A percentile compares a stretch with the other conserved stretches of the same genome.
Conservation (phyloP, 2,113 vertebrate species). For the Psittacus erithacus region DNA sequence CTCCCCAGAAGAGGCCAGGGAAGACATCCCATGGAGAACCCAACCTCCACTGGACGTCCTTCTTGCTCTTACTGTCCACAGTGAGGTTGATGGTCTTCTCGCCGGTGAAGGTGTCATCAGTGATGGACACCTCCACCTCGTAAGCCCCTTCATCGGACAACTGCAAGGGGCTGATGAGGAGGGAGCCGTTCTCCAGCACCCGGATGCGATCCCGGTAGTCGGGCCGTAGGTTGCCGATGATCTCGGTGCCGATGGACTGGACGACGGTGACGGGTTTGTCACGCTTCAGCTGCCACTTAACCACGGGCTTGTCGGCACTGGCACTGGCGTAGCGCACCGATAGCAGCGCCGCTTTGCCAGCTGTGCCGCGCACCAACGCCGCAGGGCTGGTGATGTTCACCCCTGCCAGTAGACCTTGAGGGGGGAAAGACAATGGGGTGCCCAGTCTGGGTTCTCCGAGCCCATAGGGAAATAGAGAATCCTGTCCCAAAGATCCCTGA, state of each 20-base stretch:
- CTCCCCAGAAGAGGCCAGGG: background rate
- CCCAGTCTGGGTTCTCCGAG: rapidly evolving
- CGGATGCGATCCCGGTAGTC: slow-evolving; percentile 93
- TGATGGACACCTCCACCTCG: slow-evolving; percentile 96
- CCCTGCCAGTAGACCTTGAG: slow-evolving; percentile 79
- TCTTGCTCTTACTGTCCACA: slow-evolving; percentile 85
- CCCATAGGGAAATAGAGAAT: rapidly evolving
- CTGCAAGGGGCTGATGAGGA: slow-evolving; percentile 90
- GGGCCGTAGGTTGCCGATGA: slow-evolving; percentile 88
- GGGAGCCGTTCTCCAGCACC: slow-evolving; percentile 91
- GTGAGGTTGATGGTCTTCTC: slow-evolving; percentile 93
- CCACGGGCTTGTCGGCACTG: slow-evolving; percentile 88
- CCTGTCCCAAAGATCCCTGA: background rate
- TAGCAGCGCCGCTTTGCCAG: slow-evolving; percentile 87
- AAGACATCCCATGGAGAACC: background rate
- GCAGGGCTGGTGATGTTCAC: slow-evolving; percentile 92
- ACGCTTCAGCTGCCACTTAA: slow-evolving; percentile 93
- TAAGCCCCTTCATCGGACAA: slow-evolving; percentile 89
- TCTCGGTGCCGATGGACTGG: slow-evolving; percentile 92
- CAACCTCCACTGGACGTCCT: background rate
- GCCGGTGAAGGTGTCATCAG: slow-evolving; percentile 90
- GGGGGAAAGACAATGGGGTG: background rate
- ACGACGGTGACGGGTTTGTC: slow-evolving; percentile 91
- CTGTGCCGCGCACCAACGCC: slow-evolving; percentile 80
- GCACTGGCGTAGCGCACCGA: slow-evolving; percentile 89